Evolutionary conservation across 2,113 vertebrate genomes (phyloP).

Genomic region (Choloepus hoffmanni): DNA sequence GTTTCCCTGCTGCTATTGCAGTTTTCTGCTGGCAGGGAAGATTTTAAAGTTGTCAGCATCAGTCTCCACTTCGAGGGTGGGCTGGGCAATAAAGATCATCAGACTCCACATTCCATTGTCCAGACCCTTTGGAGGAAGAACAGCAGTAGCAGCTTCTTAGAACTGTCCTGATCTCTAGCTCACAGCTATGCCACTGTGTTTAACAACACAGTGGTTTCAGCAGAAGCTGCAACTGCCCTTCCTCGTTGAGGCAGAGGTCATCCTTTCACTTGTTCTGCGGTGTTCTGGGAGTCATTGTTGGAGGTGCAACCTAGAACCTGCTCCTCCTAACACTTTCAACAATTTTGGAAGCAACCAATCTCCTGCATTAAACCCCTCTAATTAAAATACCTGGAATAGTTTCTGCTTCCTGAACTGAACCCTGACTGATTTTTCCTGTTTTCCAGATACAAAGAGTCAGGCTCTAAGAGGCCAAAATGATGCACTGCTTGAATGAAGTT

Average conservation of each 20-base stretch:
- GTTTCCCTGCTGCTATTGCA: not conserved
- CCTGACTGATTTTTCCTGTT: not conserved
- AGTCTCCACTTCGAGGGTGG: not conserved
- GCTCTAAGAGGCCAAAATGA: not conserved
- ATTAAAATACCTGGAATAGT: not conserved
- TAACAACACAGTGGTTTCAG: not conserved
- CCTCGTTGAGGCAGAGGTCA: not conserved
- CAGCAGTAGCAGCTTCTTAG: not conserved
- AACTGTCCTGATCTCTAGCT: not conserved
- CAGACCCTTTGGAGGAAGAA: not conserved
- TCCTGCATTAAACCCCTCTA: not conserved
- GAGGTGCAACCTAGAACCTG: not conserved
- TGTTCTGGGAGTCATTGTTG: not conserved
- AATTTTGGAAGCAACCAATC: not conserved
- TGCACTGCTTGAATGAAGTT: not conserved
- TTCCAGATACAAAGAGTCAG: not conserved
- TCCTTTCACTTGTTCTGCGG: not conserved
- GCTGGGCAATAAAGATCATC: not conserved
- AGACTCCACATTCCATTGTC: not conserved
- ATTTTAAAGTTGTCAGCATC: not conserved
- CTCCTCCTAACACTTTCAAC: not conserved
- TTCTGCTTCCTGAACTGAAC: not conserved
- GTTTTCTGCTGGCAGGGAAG: not conserved
- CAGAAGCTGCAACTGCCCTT: not conserved
- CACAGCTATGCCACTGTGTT: not conserved